Base-by-base conservation (phyloP, 2,888 invertebrate genomes). In the Kuschelorhynchus macadamiae region DNA sequence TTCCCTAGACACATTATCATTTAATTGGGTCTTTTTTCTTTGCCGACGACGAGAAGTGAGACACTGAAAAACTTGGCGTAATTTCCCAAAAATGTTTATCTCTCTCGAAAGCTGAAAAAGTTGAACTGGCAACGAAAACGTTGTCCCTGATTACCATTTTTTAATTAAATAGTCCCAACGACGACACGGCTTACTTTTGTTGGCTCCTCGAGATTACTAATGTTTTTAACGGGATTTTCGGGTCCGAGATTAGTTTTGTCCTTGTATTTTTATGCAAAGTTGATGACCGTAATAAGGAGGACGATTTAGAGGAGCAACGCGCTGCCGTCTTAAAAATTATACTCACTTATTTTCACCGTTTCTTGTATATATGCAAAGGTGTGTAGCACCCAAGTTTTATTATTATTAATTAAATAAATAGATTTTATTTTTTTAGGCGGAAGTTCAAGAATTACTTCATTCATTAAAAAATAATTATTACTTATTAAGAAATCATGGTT, bases 31-130 rank as follows among this genome's bases (percentile, higher is more conserved):
- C 49, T 57, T 52, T 52, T 59, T 59, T 59, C 53, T 66, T 56
- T 55, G 25, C 33, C 49, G 57, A 9, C n/a, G n/a, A n/a, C n/a
- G 57, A 7, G 46, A 33, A 60, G 44, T 53, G 59, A 57, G 62
- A 67, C 67, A 32, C 50, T 59, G 57, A 67, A 67, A 67, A 67
- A 67, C 50, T 67, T 47, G 42, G 14, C 18, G 61, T 62, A 67
- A 67, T 67, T 67, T 67, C 67, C 62, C 55, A 36, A 67, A n/a
- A 64, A 57, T 67, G 67, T 67, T 67, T 67, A 67, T 63, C 67
- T 56, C n/a, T n/a, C 65, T n/a, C 8, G 17, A 46, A 57, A 50
- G 46, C 30, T 41, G 17, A 49, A 49, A n/a, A 49, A 49, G 60
- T 49, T 30, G 39, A 47, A 50, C 49, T 1, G 60, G 49, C 50